A percentile compares a stretch with the other conserved stretches of the same genome.
These are phyloP conservation scores for Vireo griseus DNA, from an alignment of 2,797 vertebrate genomes.

Conservation along the genomic window DNA sequence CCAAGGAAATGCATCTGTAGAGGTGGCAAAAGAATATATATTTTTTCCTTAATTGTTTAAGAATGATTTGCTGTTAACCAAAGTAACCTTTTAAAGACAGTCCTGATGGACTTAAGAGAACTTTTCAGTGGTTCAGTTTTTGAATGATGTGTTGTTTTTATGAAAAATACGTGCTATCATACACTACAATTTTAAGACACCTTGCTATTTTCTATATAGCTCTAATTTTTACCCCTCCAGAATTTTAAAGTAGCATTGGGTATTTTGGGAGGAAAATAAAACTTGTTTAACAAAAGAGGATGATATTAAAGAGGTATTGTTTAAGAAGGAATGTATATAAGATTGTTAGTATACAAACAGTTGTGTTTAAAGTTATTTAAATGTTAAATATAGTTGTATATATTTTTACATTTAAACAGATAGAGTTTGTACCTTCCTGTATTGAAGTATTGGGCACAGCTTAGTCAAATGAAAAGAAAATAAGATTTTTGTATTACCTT, in stretches of 20 bases:
- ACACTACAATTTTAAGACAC: constrained; percentile 18
- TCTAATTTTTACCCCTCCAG: constrained; percentile 17
- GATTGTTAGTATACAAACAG: constrained; percentile 62
- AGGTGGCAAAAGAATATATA: constrained; percentile 30
- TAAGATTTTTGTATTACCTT: not conserved
- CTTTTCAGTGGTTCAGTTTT: constrained; percentile 17
- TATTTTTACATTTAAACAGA: constrained; percentile 68
- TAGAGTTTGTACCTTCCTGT: constrained; percentile 61
- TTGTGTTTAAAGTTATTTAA: constrained; percentile 76
- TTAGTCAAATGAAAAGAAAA: constrained; percentile 6
- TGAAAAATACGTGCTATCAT: not conserved
- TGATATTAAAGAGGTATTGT: constrained; percentile 63
- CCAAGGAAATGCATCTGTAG: constrained; percentile 42
- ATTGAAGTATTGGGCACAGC: not conserved
- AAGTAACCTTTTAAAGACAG: constrained; percentile 63
- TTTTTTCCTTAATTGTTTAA: constrained; percentile 35
- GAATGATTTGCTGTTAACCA: constrained; percentile 71
- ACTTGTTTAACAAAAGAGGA: constrained; percentile 34
- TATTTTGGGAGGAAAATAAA: constrained; percentile 63
- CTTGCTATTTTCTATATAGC: constrained; percentile 58
- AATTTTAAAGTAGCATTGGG: constrained; percentile 60
- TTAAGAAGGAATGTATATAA: constrained; percentile 71
- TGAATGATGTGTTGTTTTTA: constrained; percentile 39
- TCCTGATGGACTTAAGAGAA: constrained; percentile 10
- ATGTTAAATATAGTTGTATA: constrained; percentile 76